Evolutionary conservation across 2,113 vertebrate species (phyloP).

Genomic region (Sinocyclocheilus anshuiensis): DNA sequence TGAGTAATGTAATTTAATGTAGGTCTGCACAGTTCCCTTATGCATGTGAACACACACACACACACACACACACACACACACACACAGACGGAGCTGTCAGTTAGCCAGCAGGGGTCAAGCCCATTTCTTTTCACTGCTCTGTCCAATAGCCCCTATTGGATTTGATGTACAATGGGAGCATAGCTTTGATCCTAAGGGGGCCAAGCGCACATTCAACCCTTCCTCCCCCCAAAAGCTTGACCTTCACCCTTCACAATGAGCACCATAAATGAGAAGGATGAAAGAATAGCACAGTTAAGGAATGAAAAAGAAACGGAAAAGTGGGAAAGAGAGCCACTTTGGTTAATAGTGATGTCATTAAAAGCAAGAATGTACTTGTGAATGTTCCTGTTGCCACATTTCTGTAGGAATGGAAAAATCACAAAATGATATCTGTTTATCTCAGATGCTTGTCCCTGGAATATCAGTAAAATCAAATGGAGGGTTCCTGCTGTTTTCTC

Average conservation of each 20-base stretch:
- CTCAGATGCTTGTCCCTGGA: background rate
- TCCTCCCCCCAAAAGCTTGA: conserved; percentile 31
- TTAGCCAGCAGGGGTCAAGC: conserved; percentile 52
- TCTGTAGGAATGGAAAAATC: background rate
- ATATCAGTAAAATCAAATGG: background rate
- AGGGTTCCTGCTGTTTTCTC: background rate
- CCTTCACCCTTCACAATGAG: conserved; percentile 28
- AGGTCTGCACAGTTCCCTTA: background rate
- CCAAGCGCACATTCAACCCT: conserved; percentile 49
- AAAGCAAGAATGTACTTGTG: background rate
- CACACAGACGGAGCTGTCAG: conserved; percentile 47
- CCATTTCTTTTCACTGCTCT: conserved; percentile 41
- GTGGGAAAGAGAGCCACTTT: background rate
- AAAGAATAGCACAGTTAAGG: conserved; percentile 4
- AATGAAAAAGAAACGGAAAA: background rate
- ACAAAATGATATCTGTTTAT: background rate
- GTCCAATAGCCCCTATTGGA: conserved; percentile 69
- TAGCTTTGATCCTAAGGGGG: conserved; percentile 74
- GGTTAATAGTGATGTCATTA: background rate
- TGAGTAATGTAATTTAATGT: conserved; percentile 36
- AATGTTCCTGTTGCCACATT: background rate
- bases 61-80: conserved; percentile 13
- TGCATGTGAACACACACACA: conserved; percentile 16
- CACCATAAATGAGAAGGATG: conserved; percentile 35
- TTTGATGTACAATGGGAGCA: conserved; percentile 67